Percentiles rank a stretch among this genome's conserved stretches.
Evolutionary conservation across 2,797 vertebrate species (phyloP).

Genomic region (Nyctalus aviator): DNA sequence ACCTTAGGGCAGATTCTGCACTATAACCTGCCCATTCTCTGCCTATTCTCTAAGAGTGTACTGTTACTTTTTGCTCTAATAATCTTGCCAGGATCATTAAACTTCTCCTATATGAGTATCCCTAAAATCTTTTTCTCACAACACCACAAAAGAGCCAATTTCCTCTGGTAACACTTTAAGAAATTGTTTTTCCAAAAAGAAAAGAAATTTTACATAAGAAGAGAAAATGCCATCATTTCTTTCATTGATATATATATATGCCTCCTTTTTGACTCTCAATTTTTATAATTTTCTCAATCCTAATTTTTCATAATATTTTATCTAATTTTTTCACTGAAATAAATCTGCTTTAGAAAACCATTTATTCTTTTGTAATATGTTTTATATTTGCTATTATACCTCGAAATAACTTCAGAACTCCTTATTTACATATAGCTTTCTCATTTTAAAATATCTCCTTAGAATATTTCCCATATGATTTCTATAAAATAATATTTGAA

Average conservation of each 20-base stretch:
- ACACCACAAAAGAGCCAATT: background rate
- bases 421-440: slow-evolving; percentile 45
- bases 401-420: background rate
- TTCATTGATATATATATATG: background rate
- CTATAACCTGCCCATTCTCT: background rate
- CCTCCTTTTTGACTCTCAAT: background rate
- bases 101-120: background rate
- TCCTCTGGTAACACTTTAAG: background rate
- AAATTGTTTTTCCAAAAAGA: background rate
- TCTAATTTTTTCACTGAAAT: background rate
- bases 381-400: background rate
- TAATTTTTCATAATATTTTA: background rate
- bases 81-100: background rate
- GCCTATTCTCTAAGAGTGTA: background rate
- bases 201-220: background rate
- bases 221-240: background rate
- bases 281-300: background rate
- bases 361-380: background rate
- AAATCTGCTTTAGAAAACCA: background rate
- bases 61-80: background rate
- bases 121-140: background rate
- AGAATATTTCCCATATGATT: background rate
- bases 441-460: slow-evolving; percentile 30
- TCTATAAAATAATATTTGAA: slow-evolving; percentile 49
- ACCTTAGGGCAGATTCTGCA: background rate